Evolutionary conservation across 2,113 vertebrate species (phyloP), one percentile per base, ranked within the genome.

Genomic region (Chaetorhynchus papuensis): DNA sequence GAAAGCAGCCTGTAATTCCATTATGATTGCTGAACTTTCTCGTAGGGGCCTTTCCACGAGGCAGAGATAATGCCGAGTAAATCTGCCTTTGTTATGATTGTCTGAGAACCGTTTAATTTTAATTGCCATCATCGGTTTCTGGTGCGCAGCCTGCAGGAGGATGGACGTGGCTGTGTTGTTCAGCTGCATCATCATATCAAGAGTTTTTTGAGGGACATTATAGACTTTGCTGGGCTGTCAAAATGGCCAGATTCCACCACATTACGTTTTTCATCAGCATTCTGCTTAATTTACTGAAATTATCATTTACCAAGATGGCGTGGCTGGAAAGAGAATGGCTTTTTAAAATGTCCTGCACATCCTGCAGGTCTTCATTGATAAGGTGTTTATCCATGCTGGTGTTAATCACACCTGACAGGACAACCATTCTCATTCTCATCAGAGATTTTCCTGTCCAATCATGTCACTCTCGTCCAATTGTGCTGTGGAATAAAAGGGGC

Each of bases 261-360:
- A 41, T 81, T 95, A 91, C 69, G 59, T 95, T 97, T 97, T 96
- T 96, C 95, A 96, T 91, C 90, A 89, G 53, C 64, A 89, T 95
- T 96, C 95, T 10, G 16, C 88, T 94, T 97, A 97, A 97, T 98
- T 97, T 97, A 91, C 87, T 86, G 84, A 65, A 92, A 95, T 94
- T 72, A 69, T 87, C 94, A 96, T 96, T 92, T 97, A 91, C 93
- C 68, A 84, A 93, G 81, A 84, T 53, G 84, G 83, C 75, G 72
- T 63, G 71, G 81, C 87, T 97, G 87, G 86, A 94, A 95, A 92
- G 89, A 83, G 78, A 94, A 96, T 44, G 35, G 78, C 83, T 94
- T 91, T 72, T 96, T 87, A 91, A 89, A 59, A 94, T 91, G 95
- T 89, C 42, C 87, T 24, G 71, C 87, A 75, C 66, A 85, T 87